Evolutionary conservation across 2,113 vertebrate genomes (phyloP), one percentile per base, ranked within the genome.

Genomic region (Myiagra hebetior): DNA sequence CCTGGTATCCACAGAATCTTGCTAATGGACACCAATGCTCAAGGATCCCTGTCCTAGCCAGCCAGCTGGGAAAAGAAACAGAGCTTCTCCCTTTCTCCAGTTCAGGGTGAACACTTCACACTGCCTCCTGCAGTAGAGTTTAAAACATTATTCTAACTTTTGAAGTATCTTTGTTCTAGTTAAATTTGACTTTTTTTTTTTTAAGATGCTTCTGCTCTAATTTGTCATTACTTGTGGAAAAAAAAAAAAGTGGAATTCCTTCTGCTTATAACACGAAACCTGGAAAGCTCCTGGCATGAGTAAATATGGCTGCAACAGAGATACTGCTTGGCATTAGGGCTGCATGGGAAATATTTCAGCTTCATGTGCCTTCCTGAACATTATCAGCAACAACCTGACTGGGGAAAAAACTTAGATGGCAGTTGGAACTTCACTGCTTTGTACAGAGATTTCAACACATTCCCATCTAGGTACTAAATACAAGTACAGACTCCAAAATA

Each of bases 91-190:
- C 24, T 67, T 33, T 17, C 39, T 50, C 20, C 31, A 57, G 1
- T 2, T 44, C 26, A 19, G 49, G 28, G 20, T 15, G 17, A 79
- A 24, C 13, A 35, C 10, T 31, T 87, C 17, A 47, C 9, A 55
- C 1, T 1, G 2, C 11, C 24, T 82, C 23, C 24, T 3, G 2
- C 24, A n/a, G 7, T 1, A 69, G 8, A 42, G 15, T 20, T 88
- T 27, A 53, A 64, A 78, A 39, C 3, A 24, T 13, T 28, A 8
- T 24, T 46, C 27, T 28, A 12, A 35, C 35, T 78, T 42, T 39
- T 18, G 3, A 69, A 70, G 10, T n/a, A 46, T 5, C 5, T 39
- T 50, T 11, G 2, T 11, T n/a, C 63, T 9, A 30, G 19, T 47
- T 52, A 35, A 46, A 67, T 42, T 33, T n/a, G 5, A 35, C 3